Base-by-base conservation (phyloP, 2,113 vertebrate genomes). In the Myiagra hebetior region DNA sequence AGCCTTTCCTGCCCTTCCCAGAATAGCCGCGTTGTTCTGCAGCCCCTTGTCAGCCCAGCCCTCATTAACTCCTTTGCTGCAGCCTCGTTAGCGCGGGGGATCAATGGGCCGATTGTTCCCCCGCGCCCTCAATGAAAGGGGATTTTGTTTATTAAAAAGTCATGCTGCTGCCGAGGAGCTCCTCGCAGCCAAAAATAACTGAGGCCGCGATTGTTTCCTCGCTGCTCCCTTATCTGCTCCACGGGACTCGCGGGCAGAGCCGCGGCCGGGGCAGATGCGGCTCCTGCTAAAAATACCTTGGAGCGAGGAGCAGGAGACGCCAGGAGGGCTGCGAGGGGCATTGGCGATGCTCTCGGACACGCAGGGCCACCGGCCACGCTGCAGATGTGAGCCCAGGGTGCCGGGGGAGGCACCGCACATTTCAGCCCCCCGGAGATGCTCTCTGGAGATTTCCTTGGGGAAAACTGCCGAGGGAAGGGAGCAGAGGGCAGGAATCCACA, bases 71-170 rank as follows among this genome's bases (percentile, higher is more conserved):
- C 60, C 70, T 50, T 15, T 30, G 22, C 60, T 56, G 39, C 86
- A 65, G 84, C 83, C 94, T 89, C 30, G 0, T 76, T n/a, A 82
- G 59, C 2, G 47, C 20, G 4, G 65, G 52, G 64, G 7, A 85
- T 96, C 91, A 97, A 96, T 87, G 84, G 70, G 8, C 22, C 9
- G 1, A 91, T 96, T 97, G 95, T 97, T 93, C 65, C 74, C 60
- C 85, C 28, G 8, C 0, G 15, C 72, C 82, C 35, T 39, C 55
- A 8, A 21, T 82, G 86, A 97, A 97, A 91, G 86, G 93, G 26
- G 10, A 70, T 88, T 96, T 92, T 96, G 95, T 96, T 95, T 83
- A 72, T 85, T 74, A 85, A 75, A 92, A 92, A 96, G 93, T 95
- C 96, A 95, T 44, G 88, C 88, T 83, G 91, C 20, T 87, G 70